phyloP scores from a whole-genome alignment of 1,140 invertebrate species.

The Brachionus rotundiformis region DNA sequence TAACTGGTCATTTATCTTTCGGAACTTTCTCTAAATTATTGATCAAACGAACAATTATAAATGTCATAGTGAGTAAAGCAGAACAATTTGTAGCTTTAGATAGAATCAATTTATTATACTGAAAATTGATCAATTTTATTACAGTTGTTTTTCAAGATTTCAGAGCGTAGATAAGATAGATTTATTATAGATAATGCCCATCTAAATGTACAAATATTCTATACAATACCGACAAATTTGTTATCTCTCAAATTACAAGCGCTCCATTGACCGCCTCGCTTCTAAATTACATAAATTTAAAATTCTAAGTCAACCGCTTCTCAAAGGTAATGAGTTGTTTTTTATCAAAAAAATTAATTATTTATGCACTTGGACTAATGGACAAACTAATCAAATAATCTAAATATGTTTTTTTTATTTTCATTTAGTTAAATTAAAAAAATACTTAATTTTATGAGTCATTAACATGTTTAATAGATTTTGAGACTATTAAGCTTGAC shows the following conservation, averaged over 20 bases:
- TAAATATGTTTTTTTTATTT: neutral
- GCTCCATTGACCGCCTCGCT: neutral
- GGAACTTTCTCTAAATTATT: slow-evolving; percentile 14
- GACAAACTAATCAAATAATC: neutral
- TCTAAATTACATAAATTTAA: slow-evolving; percentile 11
- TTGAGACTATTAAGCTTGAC: neutral
- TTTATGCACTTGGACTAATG: neutral
- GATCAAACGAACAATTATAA: slow-evolving; percentile 44
- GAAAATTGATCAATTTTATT: slow-evolving; percentile 21
- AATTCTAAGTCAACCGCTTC: neutral
- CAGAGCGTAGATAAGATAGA: neutral
- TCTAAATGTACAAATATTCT: slow-evolving; percentile 17
- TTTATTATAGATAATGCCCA: slow-evolving; percentile 11
- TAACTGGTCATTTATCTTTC: slow-evolving; percentile 45
- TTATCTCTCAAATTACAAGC: neutral
- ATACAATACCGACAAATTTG: neutral
- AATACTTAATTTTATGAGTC: slow-evolving; percentile 15
- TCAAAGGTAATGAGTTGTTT: neutral
- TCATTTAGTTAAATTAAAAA: neutral
- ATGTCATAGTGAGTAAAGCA: slow-evolving; percentile 40
- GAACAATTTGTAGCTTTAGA: slow-evolving; percentile 7
- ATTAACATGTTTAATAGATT: neutral
- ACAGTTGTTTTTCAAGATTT: slow-evolving; percentile 17
- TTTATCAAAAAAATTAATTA: neutral
- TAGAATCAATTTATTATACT: slow-evolving; percentile 11